phyloP scores from a whole-genome alignment of 2,113 vertebrate genomes.

The Motacilla tschutschensis region DNA sequence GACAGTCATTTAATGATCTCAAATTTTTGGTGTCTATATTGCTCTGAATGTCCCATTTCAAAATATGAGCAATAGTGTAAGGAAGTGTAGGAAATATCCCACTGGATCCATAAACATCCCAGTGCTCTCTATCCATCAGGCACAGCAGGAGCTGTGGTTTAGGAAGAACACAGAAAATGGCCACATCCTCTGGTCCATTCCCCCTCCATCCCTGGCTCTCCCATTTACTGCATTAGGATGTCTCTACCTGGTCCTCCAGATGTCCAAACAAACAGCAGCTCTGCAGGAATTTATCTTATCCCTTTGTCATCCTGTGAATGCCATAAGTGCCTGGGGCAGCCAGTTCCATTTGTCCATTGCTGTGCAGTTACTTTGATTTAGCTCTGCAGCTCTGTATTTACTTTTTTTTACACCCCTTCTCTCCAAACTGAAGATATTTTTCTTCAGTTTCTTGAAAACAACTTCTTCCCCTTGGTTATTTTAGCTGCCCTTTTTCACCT shows the following conservation, averaged over 20 bases:
- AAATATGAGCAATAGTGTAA: neutral
- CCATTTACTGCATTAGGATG: neutral
- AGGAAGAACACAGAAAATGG: neutral
- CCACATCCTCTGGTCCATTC: neutral
- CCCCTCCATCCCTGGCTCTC: neutral
- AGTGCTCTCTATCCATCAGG: neutral
- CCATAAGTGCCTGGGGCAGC: neutral
- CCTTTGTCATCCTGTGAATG: neutral
- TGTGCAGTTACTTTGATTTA: neutral
- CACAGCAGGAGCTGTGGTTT: neutral
- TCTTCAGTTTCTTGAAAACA: neutral
- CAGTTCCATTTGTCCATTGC: neutral
- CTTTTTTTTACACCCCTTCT: neutral
- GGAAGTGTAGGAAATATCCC: neutral
- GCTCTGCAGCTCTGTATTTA: neutral
- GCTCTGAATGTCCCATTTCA: neutral
- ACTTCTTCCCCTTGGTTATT: neutral
- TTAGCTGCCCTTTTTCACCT: neutral
- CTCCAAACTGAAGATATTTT: neutral
- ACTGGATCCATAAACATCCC: neutral
- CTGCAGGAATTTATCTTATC: neutral
- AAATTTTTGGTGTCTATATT: neutral
- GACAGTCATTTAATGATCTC: neutral
- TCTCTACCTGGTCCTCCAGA: neutral
- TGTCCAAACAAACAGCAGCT: neutral